Base-by-base conservation (phyloP, 2,113 vertebrate species). In the Electrona antarctica region DNA sequence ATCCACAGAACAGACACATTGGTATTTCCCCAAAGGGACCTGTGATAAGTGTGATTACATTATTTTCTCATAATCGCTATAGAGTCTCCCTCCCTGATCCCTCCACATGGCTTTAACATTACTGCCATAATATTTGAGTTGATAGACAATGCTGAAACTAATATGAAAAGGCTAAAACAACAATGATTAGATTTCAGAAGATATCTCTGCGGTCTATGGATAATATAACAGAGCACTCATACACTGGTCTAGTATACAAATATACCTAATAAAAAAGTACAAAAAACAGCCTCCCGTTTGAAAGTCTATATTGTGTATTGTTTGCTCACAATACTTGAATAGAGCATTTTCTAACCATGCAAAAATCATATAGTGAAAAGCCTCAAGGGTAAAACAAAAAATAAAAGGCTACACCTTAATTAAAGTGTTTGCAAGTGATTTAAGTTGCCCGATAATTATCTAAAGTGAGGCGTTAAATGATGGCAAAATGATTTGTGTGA, bases 101-200 rank as follows among this genome's bases (percentile, higher is more conserved):
- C 60, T 78, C 21, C 21, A 59, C 8, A 4, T 28, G 57, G 57
- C 57, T 59, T 59, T 29, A 59, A 29, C 57, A 59, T 63, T 66
- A 68, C 74, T 81, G 80, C 60, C 57, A 59, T 48, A 14, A 68
- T 59, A 77, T 60, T 52, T 66, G 56, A 60, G 65, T 41, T 45
- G 28, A 70, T 47, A 12, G 46, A 50, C 21, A 14, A 45, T 5
- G 70, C 56, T 52, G 14, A n/a, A 64, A 60, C 58, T 78, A 71
- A 69, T 76, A 71, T 60, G 52, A 71, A 62, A 45, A 76, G 59
- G 82, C 65, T 78, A 78, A 77, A 70, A 69, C 46, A 66, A 48
- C 12, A 8, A 13, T 62, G 61, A 85, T 79, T 75, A 72, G 77
- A 83, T 73, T 66, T 75, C 58, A 77, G 68, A 6, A 41, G 29